These are phyloP conservation scores for Takifugu bimaculatus DNA, from an alignment of 2,113 vertebrate genomes.

Conservation along the genomic window DNA sequence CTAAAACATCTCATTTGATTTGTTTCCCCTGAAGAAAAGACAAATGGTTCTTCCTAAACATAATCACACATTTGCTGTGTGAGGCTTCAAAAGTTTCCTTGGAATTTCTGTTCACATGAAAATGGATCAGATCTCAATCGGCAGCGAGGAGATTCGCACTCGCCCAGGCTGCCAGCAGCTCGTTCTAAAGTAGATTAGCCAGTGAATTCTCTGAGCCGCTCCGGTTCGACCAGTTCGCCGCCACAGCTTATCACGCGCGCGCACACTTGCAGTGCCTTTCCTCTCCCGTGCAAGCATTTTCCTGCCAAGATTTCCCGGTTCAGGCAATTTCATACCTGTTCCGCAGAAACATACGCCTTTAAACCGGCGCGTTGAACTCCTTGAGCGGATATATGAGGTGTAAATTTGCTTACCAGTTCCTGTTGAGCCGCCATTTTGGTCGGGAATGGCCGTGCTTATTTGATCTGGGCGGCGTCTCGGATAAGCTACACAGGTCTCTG, in stretches of 20 bases:
- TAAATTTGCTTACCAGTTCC: not conserved
- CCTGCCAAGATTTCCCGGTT: slow-evolving; percentile 9
- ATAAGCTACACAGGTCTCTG: slow-evolving; percentile 37
- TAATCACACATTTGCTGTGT: not conserved
- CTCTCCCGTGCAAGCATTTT: slow-evolving; percentile 15
- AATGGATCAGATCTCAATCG: too few relatives aligned
- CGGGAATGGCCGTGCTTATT: slow-evolving; percentile 4
- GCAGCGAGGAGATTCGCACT: slow-evolving; percentile 6
- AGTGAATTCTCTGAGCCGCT: slow-evolving; percentile 24
- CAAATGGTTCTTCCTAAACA: too few relatives aligned
- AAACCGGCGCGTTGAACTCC: slow-evolving; percentile 1
- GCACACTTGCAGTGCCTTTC: slow-evolving; percentile 37
- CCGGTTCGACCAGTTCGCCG: slow-evolving; percentile 21
- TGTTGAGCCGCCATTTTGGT: not conserved
- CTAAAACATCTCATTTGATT: too few relatives aligned
- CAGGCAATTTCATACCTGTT: slow-evolving; percentile 28
- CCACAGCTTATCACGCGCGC: slow-evolving; percentile 22
- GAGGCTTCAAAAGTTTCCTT: not conserved
- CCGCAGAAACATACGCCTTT: slow-evolving; percentile 36
- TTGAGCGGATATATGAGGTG: slow-evolving; percentile 1
- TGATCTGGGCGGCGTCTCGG: slow-evolving; percentile 42
- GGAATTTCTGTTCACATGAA: too few relatives aligned
- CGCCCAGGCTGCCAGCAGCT: slow-evolving; percentile 27
- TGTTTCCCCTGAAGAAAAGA: too few relatives aligned
- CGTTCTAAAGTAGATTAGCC: slow-evolving; percentile 46